Percentiles rank a stretch among this genome's conserved stretches.
Evolutionary conservation across 35 echinoderm and acorn worm species (phyloP).

Genomic region (Strongylocentrotus purpuratus): DNA sequence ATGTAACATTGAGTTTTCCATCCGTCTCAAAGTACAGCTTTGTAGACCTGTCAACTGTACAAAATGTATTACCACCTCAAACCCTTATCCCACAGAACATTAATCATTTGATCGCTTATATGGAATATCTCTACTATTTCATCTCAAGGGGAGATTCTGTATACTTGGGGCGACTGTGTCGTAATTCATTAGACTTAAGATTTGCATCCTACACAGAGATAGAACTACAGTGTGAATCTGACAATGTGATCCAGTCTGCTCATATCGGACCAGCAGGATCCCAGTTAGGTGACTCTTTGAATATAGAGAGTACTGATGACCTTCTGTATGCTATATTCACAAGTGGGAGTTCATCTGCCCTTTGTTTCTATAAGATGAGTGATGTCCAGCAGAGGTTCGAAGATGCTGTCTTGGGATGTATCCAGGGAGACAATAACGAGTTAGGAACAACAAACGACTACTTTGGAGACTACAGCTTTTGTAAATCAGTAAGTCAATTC

Average conservation of each 20-base stretch:
- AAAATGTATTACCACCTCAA: neutral
- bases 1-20: neutral
- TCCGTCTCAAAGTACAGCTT: neutral
- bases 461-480: neutral
- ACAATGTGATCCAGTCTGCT: slow-evolving; percentile 56
- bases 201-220: slow-evolving; percentile 61
- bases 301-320: neutral
- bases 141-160: neutral
- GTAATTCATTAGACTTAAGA: neutral
- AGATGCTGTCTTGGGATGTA: slow-evolving; percentile 29
- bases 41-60: neutral
- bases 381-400: slow-evolving; percentile 46
- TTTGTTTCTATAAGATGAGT: slow-evolving; percentile 58
- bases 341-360: neutral
- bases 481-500: neutral
- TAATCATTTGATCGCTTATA: neutral
- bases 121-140: slow-evolving; percentile 41
- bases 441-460: neutral
- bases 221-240: slow-evolving; percentile 41
- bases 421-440: neutral
- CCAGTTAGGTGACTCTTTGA: slow-evolving; percentile 38
- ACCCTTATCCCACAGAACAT: neutral
- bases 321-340: slow-evolving; percentile 60
- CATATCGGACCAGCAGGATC: slow-evolving; percentile 56
- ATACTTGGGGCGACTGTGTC: neutral